Evolutionary conservation across 2,113 vertebrate species (phyloP), one percentile per base, ranked within the genome.

Genomic region (Balaenoptera acutorostrata): DNA sequence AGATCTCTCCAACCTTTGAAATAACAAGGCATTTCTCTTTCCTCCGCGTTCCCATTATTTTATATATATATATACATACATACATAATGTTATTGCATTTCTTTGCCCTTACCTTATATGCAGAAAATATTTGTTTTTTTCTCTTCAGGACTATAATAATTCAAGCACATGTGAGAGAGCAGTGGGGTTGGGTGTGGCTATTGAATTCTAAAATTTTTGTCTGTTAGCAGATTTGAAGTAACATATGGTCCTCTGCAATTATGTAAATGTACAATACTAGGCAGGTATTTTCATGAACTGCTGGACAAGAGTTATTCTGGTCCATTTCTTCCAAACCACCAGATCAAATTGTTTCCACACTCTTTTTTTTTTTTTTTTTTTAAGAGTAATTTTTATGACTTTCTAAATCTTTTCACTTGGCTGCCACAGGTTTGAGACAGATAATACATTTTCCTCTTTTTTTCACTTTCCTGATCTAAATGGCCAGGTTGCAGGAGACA

Each of bases 341-440:
- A 78, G 44, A 96, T 96, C 86, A 97, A 95, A 97, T 90, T 97
- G 93, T 95, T 97, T 95, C 95, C 91, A 84, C 85, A 95, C 63
- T 93, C 41, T 89, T 69, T 74, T 81, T 25, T 74, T 81, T 25
- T 46, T 81, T 25, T 46, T 88, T 77, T 88, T 46, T 71, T 31
- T 18, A 5, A 74, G 95, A 93, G 57, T 96, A 95, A 97, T 75
- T 96, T 97, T 95, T 96, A 96, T 90, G 83, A 96, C 95, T 97
- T 97, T 95, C 95, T 96, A 97, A 97, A 96, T 96, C 82, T 93
- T 97, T 75, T 92, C 93, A 96, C 87, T 96, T 96, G 89, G 41
- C 82, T 97, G 93, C 91, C 82, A 95, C 63, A 92, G 49, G 69
- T 83, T 95, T 97, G 41, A 97, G 93, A 77, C 25, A 96, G 82